phyloP scores from a whole-genome alignment of 2,888 invertebrate species.

The Tinea semifulvella region DNA sequence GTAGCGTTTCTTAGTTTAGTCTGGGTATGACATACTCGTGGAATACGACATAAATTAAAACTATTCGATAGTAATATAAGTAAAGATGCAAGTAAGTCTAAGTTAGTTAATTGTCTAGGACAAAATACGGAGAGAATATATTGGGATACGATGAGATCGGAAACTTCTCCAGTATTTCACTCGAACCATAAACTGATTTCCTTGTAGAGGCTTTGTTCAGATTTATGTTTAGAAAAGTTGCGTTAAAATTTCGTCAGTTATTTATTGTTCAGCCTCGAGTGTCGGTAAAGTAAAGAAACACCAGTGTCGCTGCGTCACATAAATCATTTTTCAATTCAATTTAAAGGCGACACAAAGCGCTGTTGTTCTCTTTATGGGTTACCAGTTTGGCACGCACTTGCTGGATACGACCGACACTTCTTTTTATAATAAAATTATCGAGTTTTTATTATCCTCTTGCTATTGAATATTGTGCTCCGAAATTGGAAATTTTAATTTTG shows the following conservation, averaged over 20 bases:
- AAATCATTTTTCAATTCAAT: conserved; percentile 64
- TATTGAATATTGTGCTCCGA: not conserved
- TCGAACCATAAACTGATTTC: conserved; percentile 11
- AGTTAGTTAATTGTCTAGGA: not conserved
- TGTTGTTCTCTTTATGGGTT: conserved; percentile 41
- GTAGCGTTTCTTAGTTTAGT: too few relatives aligned
- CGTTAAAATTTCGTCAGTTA: conserved; percentile 20
- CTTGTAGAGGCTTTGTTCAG: conserved; percentile 13
- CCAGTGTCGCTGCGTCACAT: conserved; percentile 47
- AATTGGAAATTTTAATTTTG: not conserved
- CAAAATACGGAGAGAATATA: conserved; percentile 6
- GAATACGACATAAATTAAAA: too few relatives aligned
- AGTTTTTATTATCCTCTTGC: not conserved
- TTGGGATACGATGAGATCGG: conserved; percentile 7
- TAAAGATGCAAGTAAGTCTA: too few relatives aligned
- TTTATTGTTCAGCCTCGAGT: conserved; percentile 48
- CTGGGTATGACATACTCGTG: too few relatives aligned
- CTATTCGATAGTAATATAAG: too few relatives aligned
- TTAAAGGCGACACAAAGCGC: conserved; percentile 51
- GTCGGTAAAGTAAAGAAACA: conserved; percentile 35
- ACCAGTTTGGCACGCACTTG: not conserved
- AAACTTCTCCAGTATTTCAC: conserved; percentile 11
- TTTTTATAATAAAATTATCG: conserved; percentile 5
- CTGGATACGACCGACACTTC: conserved; percentile 9
- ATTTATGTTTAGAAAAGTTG: conserved; percentile 14